A percentile compares a stretch with the other conserved stretches of the same genome.
These are phyloP conservation scores for Mongoloraphidia duomilia DNA, from an alignment of 2,888 invertebrate genomes.

Conservation along the genomic window DNA sequence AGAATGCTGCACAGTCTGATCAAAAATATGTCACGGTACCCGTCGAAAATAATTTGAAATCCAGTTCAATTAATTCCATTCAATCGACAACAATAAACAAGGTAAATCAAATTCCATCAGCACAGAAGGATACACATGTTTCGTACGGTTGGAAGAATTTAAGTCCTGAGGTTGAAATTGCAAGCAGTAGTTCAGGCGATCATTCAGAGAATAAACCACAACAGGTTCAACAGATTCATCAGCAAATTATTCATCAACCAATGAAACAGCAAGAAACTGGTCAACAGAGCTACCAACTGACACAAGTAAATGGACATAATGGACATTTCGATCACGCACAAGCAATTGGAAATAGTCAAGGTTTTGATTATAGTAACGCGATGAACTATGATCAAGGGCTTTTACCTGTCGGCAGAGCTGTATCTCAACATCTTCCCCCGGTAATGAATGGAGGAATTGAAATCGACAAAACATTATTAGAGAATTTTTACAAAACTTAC, in stretches of 20 bases:
- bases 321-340: conserved; percentile 30
- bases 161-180: conserved; percentile 23
- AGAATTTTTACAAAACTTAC: conserved; percentile 6
- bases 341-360: conserved; percentile 31
- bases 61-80: no score
- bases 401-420: background rate
- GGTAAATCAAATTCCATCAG: conserved; percentile 11
- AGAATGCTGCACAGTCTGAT: background rate
- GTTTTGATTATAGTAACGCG: conserved; percentile 32
- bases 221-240: conserved; percentile 4
- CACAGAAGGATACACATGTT: conserved; percentile 6
- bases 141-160: conserved; percentile 20
- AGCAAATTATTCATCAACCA: background rate
- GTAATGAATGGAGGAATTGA: background rate
- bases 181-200: conserved; percentile 1
- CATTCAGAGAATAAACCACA: conserved; percentile 1
- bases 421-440: background rate
- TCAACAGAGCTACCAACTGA: background rate
- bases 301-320: conserved; percentile 11
- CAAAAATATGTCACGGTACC: no score
- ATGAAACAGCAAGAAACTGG: background rate
- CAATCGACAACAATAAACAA: background rate
- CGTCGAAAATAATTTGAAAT: no score
- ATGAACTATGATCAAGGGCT: conserved; percentile 15
- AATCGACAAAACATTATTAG: conserved; percentile 5